These are phyloP conservation scores for Dermolepida albohirtum DNA, from an alignment of 2,888 invertebrate genomes.

Conservation along the genomic window DNA sequence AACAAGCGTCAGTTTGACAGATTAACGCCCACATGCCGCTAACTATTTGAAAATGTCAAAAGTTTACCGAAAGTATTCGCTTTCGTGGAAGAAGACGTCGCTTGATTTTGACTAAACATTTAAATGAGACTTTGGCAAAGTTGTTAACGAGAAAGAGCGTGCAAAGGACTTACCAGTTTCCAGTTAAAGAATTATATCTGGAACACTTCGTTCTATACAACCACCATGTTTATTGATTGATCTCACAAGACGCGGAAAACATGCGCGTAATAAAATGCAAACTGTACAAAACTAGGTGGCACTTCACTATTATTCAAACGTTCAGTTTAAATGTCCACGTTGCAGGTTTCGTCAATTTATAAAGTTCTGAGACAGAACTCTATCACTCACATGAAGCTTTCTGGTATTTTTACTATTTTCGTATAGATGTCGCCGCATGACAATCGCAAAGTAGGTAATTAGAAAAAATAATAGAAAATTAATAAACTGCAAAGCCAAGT, in stretches of 20 bases:
- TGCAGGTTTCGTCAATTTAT: slow-evolving; percentile 2
- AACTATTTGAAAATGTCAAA: slow-evolving; percentile 58
- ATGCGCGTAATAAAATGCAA: slow-evolving; percentile 38
- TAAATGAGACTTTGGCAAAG: slow-evolving; percentile 4
- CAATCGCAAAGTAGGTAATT: no score
- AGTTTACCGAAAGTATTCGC: slow-evolving; percentile 47
- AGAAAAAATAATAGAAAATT: no score
- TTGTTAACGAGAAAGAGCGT: slow-evolving; percentile 19
- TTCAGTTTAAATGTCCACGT: background rate
- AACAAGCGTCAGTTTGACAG: slow-evolving; percentile 57
- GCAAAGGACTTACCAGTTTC: slow-evolving; percentile 57
- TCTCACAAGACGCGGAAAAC: slow-evolving; percentile 52
- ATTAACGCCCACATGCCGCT: slow-evolving; percentile 63
- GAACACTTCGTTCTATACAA: slow-evolving; percentile 57
- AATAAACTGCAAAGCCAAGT: no score
- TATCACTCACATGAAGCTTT: background rate
- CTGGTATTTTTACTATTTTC: no score
- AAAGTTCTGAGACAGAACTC: background rate
- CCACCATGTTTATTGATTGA: slow-evolving; percentile 65
- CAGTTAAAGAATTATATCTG: slow-evolving; percentile 57
- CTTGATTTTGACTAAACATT: slow-evolving; percentile 15
- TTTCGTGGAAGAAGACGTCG: slow-evolving; percentile 25
- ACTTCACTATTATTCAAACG: slow-evolving; percentile 9
- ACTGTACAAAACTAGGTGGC: slow-evolving; percentile 26
- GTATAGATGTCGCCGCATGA: no score